Conservation (phyloP, 2,113 vertebrate species). For the Ancistrus triradiatus region DNA sequence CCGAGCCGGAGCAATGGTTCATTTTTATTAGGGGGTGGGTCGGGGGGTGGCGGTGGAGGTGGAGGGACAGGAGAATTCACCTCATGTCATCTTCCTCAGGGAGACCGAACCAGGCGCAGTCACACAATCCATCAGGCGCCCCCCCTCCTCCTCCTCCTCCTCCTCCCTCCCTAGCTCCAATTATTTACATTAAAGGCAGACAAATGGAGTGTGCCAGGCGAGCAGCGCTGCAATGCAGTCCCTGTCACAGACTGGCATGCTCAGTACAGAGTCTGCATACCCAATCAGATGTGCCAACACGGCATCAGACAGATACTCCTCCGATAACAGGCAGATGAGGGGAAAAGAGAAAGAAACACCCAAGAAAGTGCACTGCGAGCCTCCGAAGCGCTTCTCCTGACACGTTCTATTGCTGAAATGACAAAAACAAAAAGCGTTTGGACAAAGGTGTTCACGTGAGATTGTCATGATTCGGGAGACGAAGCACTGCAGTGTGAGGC, state of each 20-base stretch:
- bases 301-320: constrained; percentile 48
- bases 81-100: constrained; percentile 36
- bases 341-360: constrained; percentile 12
- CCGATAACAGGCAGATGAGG: constrained; percentile 34
- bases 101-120: constrained; percentile 39
- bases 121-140: constrained; percentile 47
- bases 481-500: constrained; percentile 36
- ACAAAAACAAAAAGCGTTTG: constrained; percentile 20
- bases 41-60: not conserved
- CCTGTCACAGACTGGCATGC: constrained; percentile 70
- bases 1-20: constrained; percentile 38
- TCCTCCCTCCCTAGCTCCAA: constrained; percentile 24
- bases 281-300: constrained; percentile 65
- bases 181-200: constrained; percentile 55
- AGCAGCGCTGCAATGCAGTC: constrained; percentile 74
- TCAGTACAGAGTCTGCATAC: constrained; percentile 69
- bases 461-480: constrained; percentile 31
- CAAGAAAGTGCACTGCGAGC: constrained; percentile 26
- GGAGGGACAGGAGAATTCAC: constrained; percentile 26
- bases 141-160: too few species aligned
- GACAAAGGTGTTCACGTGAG: constrained; percentile 23
- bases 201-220: constrained; percentile 63
- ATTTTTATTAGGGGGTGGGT: constrained; percentile 39
- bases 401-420: constrained; percentile 26
- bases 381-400: constrained; percentile 32